phyloP scores from a whole-genome alignment of 1,140 invertebrate species.

The Caenorhabditis briggsae region DNA sequence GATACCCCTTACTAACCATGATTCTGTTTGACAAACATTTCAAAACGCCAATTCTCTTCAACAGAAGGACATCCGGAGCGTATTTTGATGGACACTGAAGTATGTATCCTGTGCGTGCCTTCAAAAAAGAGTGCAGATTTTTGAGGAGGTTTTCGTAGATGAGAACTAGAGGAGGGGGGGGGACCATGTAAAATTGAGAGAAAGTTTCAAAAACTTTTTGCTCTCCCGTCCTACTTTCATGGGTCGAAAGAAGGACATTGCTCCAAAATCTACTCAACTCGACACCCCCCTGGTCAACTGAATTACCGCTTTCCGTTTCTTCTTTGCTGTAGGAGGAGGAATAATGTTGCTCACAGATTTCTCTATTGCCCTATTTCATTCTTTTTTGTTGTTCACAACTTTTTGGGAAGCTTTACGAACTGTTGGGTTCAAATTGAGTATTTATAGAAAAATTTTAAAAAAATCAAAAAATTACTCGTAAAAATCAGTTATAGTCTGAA shows the following conservation, averaged over 20 bases:
- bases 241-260: background rate
- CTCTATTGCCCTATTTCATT: background rate
- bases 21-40: too few relatives aligned
- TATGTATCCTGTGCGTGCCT: background rate
- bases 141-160: slow-evolving; percentile 15
- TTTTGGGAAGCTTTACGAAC: background rate
- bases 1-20: too few relatives aligned
- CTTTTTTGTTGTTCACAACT: background rate
- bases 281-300: slow-evolving; percentile 40
- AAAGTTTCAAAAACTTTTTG: slow-evolving; percentile 35
- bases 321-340: background rate
- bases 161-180: too few relatives aligned
- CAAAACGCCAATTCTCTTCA: background rate
- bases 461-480: too few relatives aligned
- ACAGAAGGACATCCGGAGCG: slow-evolving; percentile 27
- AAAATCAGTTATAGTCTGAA: too few relatives aligned
- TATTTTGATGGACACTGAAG: slow-evolving; percentile 25
- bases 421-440: background rate
- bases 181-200: background rate
- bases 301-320: slow-evolving; percentile 30
- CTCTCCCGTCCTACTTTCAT: background rate
- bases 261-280: slow-evolving; percentile 41
- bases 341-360: background rate
- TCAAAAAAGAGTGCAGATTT: slow-evolving; percentile 45
- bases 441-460: too few relatives aligned